Evolutionary conservation across 2,888 invertebrate species (phyloP).

Genomic region (Xestobium rufovillosum): DNA sequence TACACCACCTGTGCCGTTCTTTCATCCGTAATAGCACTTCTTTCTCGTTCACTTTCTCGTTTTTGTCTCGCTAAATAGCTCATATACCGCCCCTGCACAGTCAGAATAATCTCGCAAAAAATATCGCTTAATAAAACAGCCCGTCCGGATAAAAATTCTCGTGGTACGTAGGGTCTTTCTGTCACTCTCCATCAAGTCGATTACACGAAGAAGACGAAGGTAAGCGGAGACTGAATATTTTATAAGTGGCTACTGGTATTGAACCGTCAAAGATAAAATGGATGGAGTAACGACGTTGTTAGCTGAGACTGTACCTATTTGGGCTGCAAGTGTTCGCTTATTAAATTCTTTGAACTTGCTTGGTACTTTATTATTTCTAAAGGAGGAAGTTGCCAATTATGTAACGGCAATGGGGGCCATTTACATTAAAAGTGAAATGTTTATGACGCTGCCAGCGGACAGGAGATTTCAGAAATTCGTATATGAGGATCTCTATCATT

Average conservation of each 20-base stretch:
- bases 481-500: too few relatives aligned
- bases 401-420: too few relatives aligned
- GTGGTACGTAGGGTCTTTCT: too few relatives aligned
- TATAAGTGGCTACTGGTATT: background rate
- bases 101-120: conserved; percentile 31
- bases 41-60: conserved; percentile 26
- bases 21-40: conserved; percentile 30
- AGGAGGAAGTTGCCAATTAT: too few relatives aligned
- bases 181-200: too few relatives aligned
- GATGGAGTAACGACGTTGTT: conserved; percentile 3
- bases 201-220: too few relatives aligned
- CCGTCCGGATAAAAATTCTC: too few relatives aligned
- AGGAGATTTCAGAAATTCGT: too few relatives aligned
- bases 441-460: too few relatives aligned
- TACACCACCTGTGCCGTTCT: conserved; percentile 34
- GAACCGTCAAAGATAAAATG: conserved; percentile 2
- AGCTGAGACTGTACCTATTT: background rate
- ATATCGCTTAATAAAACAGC: conserved; percentile 35
- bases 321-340: too few relatives aligned
- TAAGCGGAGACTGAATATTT: background rate
- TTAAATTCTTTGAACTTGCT: conserved; percentile 1
- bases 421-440: too few relatives aligned
- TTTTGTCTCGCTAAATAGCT: conserved; percentile 32
- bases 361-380: too few relatives aligned
- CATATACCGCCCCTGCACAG: conserved; percentile 25